Percentiles rank a stretch among this genome's conserved stretches.
phyloP scores from a whole-genome alignment of 2,888 invertebrate genomes.

The Xanthorhoe designata region DNA sequence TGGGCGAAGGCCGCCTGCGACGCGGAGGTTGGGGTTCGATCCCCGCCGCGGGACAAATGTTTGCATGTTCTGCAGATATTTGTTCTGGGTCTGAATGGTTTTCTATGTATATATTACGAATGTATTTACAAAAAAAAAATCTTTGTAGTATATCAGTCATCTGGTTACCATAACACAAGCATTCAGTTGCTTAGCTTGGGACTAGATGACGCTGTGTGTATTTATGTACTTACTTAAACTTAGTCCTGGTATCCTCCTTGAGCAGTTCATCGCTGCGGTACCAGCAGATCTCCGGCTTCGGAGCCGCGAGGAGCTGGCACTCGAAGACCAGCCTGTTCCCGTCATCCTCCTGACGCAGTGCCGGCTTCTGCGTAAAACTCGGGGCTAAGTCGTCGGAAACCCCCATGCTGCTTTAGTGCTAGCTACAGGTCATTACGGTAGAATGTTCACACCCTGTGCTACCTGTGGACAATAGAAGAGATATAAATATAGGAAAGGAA shows the following conservation, averaged over 20 bases:
- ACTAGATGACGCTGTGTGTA: too few relatives aligned
- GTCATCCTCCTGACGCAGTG: conserved; percentile 97
- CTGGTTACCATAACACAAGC: too few relatives aligned
- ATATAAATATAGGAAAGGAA: too few relatives aligned
- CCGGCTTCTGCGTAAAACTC: conserved; percentile 99
- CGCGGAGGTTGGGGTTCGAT: too few relatives aligned
- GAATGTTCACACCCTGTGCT: conserved; percentile 47
- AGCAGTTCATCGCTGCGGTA: conserved; percentile 95
- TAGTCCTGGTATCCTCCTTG: conserved; percentile 93
- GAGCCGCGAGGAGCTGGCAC: conserved; percentile 94
- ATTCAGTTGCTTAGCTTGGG: too few relatives aligned
- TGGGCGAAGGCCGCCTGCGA: too few relatives aligned
- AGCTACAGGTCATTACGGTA: conserved; percentile 76
- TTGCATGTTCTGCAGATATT: too few relatives aligned
- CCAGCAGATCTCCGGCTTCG: conserved; percentile 97
- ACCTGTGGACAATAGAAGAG: conserved; percentile 50
- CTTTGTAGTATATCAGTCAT: too few relatives aligned
- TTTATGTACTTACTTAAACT: conserved; percentile 88
- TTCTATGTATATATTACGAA: too few relatives aligned
- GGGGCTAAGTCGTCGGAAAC: conserved; percentile 98
- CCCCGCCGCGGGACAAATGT: too few relatives aligned
- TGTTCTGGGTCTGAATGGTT: too few relatives aligned
- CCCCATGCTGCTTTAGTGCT: conserved; percentile 86
- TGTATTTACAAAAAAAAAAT: too few relatives aligned
- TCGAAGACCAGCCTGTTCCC: conserved; percentile 98